These are phyloP conservation scores for Lutjanus argentimaculatus DNA, from an alignment of 2,797 vertebrate species.

Conservation along the genomic window DNA sequence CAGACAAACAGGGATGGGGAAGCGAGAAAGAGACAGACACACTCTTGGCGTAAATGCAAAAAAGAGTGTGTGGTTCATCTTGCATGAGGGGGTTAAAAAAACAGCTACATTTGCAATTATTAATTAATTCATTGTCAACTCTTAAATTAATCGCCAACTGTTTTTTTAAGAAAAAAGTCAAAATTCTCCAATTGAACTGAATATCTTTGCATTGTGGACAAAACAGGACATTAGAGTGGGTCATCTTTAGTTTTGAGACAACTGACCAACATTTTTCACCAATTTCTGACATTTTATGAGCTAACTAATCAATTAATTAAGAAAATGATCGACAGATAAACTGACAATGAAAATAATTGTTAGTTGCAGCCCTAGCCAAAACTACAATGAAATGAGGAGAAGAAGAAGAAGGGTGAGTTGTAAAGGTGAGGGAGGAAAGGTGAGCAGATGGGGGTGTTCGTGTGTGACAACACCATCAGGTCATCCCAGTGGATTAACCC, in stretches of 20 bases:
- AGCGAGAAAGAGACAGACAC: slow-evolving; percentile 9
- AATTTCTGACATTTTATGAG: too few species aligned
- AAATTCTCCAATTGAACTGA: too few species aligned
- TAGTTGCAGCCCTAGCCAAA: not conserved
- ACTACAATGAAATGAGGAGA: slow-evolving; percentile 18
- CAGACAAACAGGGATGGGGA: slow-evolving; percentile 32
- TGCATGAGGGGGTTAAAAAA: not conserved
- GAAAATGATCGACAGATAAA: too few species aligned
- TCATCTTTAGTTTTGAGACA: too few species aligned
- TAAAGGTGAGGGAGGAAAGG: slow-evolving; percentile 51
- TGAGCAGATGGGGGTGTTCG: slow-evolving; percentile 47
- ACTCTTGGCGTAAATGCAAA: slow-evolving; percentile 22
- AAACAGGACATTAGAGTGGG: too few species aligned
- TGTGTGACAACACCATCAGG: slow-evolving; percentile 62
- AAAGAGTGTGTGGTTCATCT: not conserved
- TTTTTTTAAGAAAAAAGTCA: too few species aligned
- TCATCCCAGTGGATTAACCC: slow-evolving; percentile 46
- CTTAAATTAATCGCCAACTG: too few species aligned
- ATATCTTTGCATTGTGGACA: too few species aligned
- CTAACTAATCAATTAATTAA: too few species aligned
- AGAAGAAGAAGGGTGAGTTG: slow-evolving; percentile 14
- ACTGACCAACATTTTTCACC: too few species aligned
- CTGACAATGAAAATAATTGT: too few species aligned
- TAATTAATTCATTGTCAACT: too few species aligned
- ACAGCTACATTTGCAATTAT: not conserved